Evolutionary conservation across 2,797 vertebrate species (phyloP).

Genomic region (Falco concolor): DNA sequence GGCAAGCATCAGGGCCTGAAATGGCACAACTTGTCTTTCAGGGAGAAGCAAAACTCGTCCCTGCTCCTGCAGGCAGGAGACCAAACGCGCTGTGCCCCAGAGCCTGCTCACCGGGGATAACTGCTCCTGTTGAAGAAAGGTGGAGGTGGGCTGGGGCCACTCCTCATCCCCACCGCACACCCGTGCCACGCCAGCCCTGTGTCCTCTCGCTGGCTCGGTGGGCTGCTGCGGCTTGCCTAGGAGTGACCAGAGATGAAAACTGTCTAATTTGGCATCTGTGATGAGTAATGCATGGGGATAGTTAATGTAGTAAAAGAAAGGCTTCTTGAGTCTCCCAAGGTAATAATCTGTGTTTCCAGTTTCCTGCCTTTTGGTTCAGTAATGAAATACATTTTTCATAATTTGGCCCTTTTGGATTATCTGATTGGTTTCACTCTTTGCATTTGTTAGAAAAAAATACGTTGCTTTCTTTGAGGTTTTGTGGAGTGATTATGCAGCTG

Average conservation of each 20-base stretch:
- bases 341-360: conserved; percentile 38
- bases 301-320: background rate
- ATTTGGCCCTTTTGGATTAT: background rate
- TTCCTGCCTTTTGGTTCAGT: conserved; percentile 19
- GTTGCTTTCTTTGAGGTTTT: background rate
- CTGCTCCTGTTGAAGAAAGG: background rate
- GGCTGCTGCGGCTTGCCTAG: background rate
- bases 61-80: background rate
- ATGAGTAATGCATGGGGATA: background rate
- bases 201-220: background rate
- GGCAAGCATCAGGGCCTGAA: background rate
- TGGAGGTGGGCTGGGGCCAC: background rate
- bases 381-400: conserved; percentile 45
- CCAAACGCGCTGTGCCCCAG: no score
- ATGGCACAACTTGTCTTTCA: background rate
- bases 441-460: background rate
- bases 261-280: background rate
- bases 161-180: background rate
- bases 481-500: background rate
- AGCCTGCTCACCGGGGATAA: background rate
- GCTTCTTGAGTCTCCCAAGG: background rate
- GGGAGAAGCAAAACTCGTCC: background rate
- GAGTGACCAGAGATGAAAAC: background rate
- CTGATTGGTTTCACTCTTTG: background rate
- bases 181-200: background rate